Conservation (phyloP, 2,113 vertebrate species). For the Gambusia holbrooki region DNA sequence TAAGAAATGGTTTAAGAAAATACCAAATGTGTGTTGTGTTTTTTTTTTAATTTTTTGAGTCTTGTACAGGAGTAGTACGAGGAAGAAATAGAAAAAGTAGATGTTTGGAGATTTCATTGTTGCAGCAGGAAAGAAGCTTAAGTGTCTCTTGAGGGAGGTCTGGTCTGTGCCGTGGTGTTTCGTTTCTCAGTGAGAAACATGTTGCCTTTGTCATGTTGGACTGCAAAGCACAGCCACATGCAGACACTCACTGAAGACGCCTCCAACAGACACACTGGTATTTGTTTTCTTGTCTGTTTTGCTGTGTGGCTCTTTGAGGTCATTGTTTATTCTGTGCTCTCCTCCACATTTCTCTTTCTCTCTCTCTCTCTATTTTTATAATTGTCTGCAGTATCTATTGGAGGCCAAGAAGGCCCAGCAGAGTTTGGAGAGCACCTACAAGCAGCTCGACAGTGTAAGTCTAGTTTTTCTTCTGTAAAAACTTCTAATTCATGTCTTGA, state of each 20-base stretch:
- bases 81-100: not conserved
- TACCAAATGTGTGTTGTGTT: not conserved
- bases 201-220: conserved; percentile 42
- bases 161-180: conserved; percentile 36
- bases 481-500: not conserved
- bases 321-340: conserved; percentile 66
- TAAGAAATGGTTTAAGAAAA: not conserved
- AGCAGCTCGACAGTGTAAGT: conserved; percentile 90
- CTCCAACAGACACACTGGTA: conserved; percentile 58
- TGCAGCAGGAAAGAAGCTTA: conserved; percentile 58
- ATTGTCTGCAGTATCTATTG: conserved; percentile 82
- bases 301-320: conserved; percentile 51
- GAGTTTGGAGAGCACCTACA: conserved; percentile 86
- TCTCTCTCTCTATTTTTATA: conserved; percentile 60
- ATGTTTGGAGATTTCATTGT: conserved; percentile 30
- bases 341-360: conserved; percentile 38
- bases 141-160: conserved; percentile 41
- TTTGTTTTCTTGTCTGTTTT: conserved; percentile 66
- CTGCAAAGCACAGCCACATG: conserved; percentile 32
- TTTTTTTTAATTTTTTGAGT: not conserved
- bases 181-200: conserved; percentile 51
- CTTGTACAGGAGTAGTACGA: conserved; percentile 57
- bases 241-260: conserved; percentile 55
- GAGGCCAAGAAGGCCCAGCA: conserved; percentile 90
- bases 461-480: not conserved